A percentile compares a stretch with the other conserved stretches of the same genome.
Evolutionary conservation across 2,797 vertebrate species (phyloP).

Genomic region (Cirrhinus mrigala): DNA sequence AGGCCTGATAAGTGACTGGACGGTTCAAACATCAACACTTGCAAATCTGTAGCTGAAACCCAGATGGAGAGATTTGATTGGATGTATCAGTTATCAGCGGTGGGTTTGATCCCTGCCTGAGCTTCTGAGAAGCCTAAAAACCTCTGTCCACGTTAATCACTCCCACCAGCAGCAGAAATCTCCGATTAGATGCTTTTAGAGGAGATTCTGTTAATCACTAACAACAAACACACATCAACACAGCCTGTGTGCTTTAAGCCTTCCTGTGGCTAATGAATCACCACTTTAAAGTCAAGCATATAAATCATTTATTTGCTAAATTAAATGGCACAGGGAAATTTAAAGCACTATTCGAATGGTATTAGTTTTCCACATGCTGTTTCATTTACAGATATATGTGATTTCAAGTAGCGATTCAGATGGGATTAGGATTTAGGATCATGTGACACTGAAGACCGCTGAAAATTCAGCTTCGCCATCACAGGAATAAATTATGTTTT

Average conservation of each 20-base stretch:
- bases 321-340: slow-evolving; percentile 8
- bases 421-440: neutral
- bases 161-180: slow-evolving; percentile 25
- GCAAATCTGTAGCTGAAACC: slow-evolving; percentile 21
- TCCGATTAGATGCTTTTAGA: slow-evolving; percentile 38
- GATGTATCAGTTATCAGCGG: slow-evolving; percentile 20
- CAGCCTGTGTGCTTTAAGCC: slow-evolving; percentile 25
- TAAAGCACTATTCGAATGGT: slow-evolving; percentile 1
- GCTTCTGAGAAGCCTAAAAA: slow-evolving; percentile 30
- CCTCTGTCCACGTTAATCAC: slow-evolving; percentile 43
- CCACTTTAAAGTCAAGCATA: slow-evolving; percentile 28
- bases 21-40: slow-evolving; percentile 24
- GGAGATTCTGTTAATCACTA: slow-evolving; percentile 44
- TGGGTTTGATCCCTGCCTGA: slow-evolving; percentile 28
- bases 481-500: neutral
- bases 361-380: slow-evolving; percentile 16
- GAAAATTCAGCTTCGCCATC: neutral
- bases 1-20: slow-evolving; percentile 35
- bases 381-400: neutral
- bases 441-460: neutral
- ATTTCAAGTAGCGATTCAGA: neutral
- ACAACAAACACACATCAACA: slow-evolving; percentile 42
- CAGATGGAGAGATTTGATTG: slow-evolving; percentile 41
- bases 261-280: slow-evolving; percentile 37
- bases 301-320: slow-evolving; percentile 24